A percentile compares a stretch with the other conserved stretches of the same genome.
Conservation (phyloP, 1,140 invertebrate genomes). For the Nilaparvata lugens region DNA sequence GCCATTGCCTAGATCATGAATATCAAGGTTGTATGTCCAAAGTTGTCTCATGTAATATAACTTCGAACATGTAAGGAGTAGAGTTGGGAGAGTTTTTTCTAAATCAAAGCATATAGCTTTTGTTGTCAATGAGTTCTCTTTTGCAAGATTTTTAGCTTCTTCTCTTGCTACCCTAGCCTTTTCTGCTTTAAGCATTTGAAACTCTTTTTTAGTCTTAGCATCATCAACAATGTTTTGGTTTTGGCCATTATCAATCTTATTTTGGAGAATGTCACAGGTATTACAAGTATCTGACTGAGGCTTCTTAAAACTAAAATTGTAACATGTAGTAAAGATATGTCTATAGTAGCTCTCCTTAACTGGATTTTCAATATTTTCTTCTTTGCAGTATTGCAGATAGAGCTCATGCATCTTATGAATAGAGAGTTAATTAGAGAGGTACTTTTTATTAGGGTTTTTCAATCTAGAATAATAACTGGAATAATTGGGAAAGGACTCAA, state of each 20-base stretch:
- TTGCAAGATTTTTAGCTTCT: background rate
- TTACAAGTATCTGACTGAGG: background rate
- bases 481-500: background rate
- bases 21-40: slow-evolving; percentile 15
- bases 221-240: background rate
- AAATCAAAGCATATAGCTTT: slow-evolving; percentile 19
- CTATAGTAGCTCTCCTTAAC: background rate
- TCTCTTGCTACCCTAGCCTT: background rate
- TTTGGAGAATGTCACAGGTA: background rate
- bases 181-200: background rate
- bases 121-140: slow-evolving; percentile 5
- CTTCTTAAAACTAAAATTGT: background rate
- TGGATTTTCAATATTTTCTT: background rate
- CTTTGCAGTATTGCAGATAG: background rate
- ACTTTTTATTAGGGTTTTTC: background rate
- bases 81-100: slow-evolving; percentile 15
- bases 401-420: background rate
- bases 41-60: too few species aligned
- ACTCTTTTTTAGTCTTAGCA: background rate
- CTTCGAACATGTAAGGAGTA: slow-evolving; percentile 3
- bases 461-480: background rate
- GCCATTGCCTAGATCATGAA: slow-evolving; percentile 17
- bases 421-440: background rate
- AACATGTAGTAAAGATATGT: background rate
- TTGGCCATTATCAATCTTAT: background rate